Evolutionary conservation across 2,888 invertebrate species (phyloP).

Genomic region (Corythucha ciliata): DNA sequence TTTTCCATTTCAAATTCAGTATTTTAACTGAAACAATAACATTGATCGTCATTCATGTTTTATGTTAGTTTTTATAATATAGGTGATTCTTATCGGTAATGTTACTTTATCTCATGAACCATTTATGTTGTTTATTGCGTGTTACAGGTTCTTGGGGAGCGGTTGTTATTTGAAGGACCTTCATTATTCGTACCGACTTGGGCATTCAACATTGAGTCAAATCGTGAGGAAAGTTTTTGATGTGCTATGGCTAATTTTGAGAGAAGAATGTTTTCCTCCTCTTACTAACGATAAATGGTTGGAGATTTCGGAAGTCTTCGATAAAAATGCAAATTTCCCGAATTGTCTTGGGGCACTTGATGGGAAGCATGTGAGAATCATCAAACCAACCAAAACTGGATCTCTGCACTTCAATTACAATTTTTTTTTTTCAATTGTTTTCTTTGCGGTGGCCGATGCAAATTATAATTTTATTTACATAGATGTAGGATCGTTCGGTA

Average conservation of each 20-base stretch:
- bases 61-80: too few species aligned
- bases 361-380: slow-evolving; percentile 36
- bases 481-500: slow-evolving; percentile 22
- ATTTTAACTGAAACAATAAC: slow-evolving; percentile 11
- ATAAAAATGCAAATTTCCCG: slow-evolving; percentile 34
- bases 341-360: slow-evolving; percentile 33
- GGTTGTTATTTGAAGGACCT: slow-evolving; percentile 21
- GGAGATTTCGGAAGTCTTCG: slow-evolving; percentile 24
- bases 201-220: slow-evolving; percentile 21
- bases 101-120: too few species aligned
- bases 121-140: too few species aligned
- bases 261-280: slow-evolving; percentile 21
- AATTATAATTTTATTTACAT: slow-evolving; percentile 24
- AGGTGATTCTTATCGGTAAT: too few species aligned
- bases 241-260: slow-evolving; percentile 12
- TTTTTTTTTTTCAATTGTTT: slow-evolving; percentile 22
- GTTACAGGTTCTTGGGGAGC: slow-evolving; percentile 23
- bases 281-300: slow-evolving; percentile 27
- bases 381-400: slow-evolving; percentile 34
- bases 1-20: neutral
- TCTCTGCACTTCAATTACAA: slow-evolving; percentile 36
- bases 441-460: slow-evolving; percentile 22
- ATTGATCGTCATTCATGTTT: too few species aligned
- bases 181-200: slow-evolving; percentile 22
- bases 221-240: slow-evolving; percentile 18